Conservation (phyloP, 2,888 invertebrate genomes). For the Ornithoptera alexandrae region DNA sequence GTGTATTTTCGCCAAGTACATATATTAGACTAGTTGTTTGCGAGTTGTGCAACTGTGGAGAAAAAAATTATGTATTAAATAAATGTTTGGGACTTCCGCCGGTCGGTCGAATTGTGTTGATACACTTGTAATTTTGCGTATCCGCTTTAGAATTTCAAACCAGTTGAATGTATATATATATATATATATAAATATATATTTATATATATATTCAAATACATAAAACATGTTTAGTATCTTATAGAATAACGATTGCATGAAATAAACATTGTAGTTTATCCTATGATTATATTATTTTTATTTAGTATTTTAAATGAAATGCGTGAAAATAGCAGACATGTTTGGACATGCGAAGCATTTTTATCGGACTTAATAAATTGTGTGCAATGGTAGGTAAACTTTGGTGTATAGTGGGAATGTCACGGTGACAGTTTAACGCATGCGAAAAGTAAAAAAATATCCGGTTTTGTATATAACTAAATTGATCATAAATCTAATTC, state of each 20-base stretch:
- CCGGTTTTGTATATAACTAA: conserved; percentile 25
- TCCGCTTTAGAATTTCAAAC: conserved; percentile 14
- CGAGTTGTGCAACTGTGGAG: conserved; percentile 1
- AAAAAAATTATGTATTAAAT: not conserved
- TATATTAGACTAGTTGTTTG: conserved; percentile 11
- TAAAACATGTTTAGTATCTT: not conserved
- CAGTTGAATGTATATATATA: conserved; percentile 9
- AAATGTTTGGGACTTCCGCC: not conserved
- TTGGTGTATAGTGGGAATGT: not conserved
- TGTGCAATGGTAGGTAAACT: conserved; percentile 23
- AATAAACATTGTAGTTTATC: not conserved
- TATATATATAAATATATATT: not conserved
- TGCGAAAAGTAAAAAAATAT: not conserved
- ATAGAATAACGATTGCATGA: not conserved
- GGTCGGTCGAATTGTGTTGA: conserved; percentile 10
- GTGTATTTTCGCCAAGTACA: conserved; percentile 15
- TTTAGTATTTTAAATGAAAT: conserved; percentile 7
- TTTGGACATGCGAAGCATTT: conserved; percentile 37
- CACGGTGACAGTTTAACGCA: not conserved
- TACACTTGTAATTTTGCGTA: conserved; percentile 18
- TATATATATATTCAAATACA: conserved; percentile 3
- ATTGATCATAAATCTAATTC: conserved; percentile 33
- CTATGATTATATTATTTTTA: not conserved
- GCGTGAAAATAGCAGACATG: conserved; percentile 16
- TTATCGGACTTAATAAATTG: conserved; percentile 10